phyloP scores from a whole-genome alignment of 2,888 invertebrate species.

The Odontothrips loti region DNA sequence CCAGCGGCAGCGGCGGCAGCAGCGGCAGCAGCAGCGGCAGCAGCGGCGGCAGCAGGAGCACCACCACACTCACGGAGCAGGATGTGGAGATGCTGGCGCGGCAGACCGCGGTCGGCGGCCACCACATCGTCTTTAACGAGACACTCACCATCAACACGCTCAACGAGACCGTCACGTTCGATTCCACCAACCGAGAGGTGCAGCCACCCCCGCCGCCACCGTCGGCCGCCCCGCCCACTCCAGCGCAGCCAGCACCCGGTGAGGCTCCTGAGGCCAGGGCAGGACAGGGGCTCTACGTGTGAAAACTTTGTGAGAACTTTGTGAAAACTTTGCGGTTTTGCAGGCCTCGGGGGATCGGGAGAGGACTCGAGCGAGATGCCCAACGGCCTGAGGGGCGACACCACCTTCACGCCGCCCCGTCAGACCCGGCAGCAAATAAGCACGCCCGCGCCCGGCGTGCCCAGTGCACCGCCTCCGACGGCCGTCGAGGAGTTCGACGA shows the following conservation, averaged over 20 bases:
- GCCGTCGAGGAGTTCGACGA: slow-evolving; percentile 17
- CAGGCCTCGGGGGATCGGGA: neutral
- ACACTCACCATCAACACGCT: slow-evolving; percentile 14
- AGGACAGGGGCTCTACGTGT: neutral
- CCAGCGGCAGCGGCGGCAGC: neutral
- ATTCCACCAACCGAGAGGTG: neutral
- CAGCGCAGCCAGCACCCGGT: neutral
- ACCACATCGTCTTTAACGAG: slow-evolving; percentile 20
- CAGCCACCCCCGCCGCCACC: neutral
- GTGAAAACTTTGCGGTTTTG: neutral
- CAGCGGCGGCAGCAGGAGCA: neutral
- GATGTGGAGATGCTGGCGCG: slow-evolving; percentile 20
- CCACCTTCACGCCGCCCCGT: slow-evolving; percentile 4
- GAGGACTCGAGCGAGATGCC: neutral
- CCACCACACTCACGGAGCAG: slow-evolving; percentile 11
- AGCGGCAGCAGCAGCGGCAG: neutral
- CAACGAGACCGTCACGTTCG: slow-evolving; percentile 16
- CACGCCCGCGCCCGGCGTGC: neutral
- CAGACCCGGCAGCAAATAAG: neutral
- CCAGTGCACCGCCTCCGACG: neutral
- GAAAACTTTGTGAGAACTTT: neutral
- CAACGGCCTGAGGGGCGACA: neutral
- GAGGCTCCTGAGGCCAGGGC: neutral
- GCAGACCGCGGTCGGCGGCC: neutral
- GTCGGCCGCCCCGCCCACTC: neutral